A percentile compares a stretch with the other conserved stretches of the same genome.
Evolutionary conservation across 2,888 invertebrate species (phyloP).

Genomic region (Ophion ventricosus): DNA sequence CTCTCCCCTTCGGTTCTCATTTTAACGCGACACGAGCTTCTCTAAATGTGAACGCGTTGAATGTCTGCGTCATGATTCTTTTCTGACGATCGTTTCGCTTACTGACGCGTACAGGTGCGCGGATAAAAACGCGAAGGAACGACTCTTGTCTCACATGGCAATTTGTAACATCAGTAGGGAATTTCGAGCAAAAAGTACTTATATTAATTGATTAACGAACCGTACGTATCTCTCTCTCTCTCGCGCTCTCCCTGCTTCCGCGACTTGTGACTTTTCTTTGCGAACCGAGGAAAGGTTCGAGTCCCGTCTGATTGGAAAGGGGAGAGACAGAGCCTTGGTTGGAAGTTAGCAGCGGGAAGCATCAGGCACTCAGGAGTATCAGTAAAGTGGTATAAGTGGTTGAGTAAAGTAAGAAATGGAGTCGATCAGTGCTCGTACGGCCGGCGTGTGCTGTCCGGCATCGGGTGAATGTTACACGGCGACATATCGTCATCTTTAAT

Average conservation of each 20-base stretch:
- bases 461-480: conserved; percentile 40
- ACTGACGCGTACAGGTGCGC: conserved; percentile 20
- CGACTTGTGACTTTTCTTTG: conserved; percentile 2
- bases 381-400: conserved; percentile 48
- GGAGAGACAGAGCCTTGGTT: conserved; percentile 6
- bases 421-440: conserved; percentile 29
- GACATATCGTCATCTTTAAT: conserved; percentile 68
- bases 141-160: conserved; percentile 57
- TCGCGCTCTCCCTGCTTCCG: background rate
- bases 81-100: conserved; percentile 7
- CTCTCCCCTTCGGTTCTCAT: background rate
- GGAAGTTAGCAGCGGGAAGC: conserved; percentile 41
- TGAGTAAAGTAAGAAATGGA: conserved; percentile 59
- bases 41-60: conserved; percentile 19
- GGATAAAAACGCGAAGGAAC: conserved; percentile 53
- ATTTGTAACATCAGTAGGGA: conserved; percentile 64
- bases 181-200: conserved; percentile 61
- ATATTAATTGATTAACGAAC: conserved; percentile 68
- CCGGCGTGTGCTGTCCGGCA: conserved; percentile 45
- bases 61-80: conserved; percentile 20
- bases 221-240: conserved; percentile 33
- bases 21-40: background rate
- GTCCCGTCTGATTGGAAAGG: conserved; percentile 12
- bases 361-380: conserved; percentile 15
- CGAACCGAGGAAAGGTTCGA: conserved; percentile 14